Base-by-base conservation (phyloP, 2,888 invertebrate species). In the Zonitis immaculata region DNA sequence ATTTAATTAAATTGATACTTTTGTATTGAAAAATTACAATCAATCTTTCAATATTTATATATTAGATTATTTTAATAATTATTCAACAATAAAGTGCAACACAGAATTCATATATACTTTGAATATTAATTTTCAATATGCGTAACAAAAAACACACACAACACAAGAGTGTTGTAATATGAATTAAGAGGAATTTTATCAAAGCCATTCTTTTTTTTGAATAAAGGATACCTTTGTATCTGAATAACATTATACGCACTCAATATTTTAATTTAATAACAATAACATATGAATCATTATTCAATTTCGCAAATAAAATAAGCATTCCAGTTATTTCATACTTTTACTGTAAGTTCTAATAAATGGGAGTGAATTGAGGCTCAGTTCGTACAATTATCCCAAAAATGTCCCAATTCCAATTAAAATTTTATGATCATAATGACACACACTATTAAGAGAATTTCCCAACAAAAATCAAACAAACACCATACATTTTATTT, bases 1-100 rank as follows among this genome's bases (percentile, higher is more conserved):
- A 83, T 60, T 80, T 86, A 65, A 82, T 85, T 5, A 80, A 82
- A 60, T 77, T 95, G 9, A 82, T 92, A 58, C 89, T 89, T 66
- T 82, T 3, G 80, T 85, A 56, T 79, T 95, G 91, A 92, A 66
- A 80, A 82, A 59, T 75, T 95, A 51, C 80, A 85, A 61, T 79
- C 79, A 50, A 84, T 84, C 63, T 85, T 88, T 9, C 84, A 83
- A 57, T 82, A 81, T 59, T 78, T 95, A 18, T 87, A 86, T 66
- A 78, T 80, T 48, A n/a, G n/a, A n/a, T n/a, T n/a, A n/a, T n/a
- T n/a, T n/a, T n/a, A n/a, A n/a, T n/a, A n/a, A n/a, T n/a, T n/a
- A n/a, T n/a, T n/a, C n/a, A n/a, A n/a, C n/a, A n/a, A n/a, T n/a
- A n/a, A n/a, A n/a, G n/a, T n/a, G n/a, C n/a, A n/a, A n/a, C n/a